A percentile compares a stretch with the other conserved stretches of the same genome.
phyloP scores from a whole-genome alignment of 2,888 invertebrate species.

The Meteorus cinctellus region DNA sequence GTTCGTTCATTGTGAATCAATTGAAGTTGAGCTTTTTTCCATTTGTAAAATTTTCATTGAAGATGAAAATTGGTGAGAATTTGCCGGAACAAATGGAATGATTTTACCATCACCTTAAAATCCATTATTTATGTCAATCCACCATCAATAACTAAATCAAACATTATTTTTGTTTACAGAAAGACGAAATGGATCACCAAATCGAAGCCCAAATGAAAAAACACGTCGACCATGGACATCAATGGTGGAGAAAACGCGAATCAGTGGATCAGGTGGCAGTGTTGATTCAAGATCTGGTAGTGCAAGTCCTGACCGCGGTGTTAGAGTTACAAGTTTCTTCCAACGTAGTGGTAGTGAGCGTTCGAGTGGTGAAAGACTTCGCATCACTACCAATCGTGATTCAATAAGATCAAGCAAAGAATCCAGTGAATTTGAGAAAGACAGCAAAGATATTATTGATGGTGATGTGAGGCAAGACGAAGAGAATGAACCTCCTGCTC shows the following conservation, averaged over 20 bases:
- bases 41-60: too few relatives aligned
- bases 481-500: constrained; percentile 71
- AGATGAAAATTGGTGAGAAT: too few relatives aligned
- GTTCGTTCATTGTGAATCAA: too few relatives aligned
- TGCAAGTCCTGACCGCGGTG: constrained; percentile 68
- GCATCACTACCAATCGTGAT: constrained; percentile 65
- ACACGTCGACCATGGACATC: constrained; percentile 72
- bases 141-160: background rate
- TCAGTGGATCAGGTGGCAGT: constrained; percentile 69
- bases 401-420: constrained; percentile 62
- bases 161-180: constrained; percentile 55
- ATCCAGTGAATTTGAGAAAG: constrained; percentile 64
- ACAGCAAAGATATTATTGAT: constrained; percentile 67
- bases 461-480: constrained; percentile 72
- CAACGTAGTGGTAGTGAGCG: constrained; percentile 67
- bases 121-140: too few relatives aligned
- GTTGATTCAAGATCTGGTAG: constrained; percentile 70
- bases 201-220: constrained; percentile 74
- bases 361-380: constrained; percentile 64
- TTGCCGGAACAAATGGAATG: too few relatives aligned
- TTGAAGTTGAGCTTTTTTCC: too few relatives aligned
- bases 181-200: constrained; percentile 67
- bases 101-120: too few relatives aligned
- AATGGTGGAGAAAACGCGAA: constrained; percentile 67
- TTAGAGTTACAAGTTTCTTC: constrained; percentile 57